Evolutionary conservation across 2,113 vertebrate genomes (phyloP), one percentile per base, ranked within the genome.

Genomic region (Chroicocephalus ridibundus): DNA sequence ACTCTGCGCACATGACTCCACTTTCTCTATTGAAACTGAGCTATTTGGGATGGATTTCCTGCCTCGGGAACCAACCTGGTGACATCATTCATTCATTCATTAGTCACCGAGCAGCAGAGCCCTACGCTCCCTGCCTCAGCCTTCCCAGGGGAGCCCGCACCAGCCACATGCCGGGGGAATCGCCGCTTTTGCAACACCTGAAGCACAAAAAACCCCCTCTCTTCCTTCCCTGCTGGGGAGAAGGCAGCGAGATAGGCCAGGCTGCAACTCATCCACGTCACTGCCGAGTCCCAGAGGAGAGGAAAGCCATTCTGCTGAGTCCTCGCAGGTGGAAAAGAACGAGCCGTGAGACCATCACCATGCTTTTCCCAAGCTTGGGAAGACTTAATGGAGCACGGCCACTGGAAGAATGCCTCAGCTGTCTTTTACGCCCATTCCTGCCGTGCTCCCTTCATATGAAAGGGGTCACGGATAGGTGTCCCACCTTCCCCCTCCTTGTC

Each of bases 61-160:
- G 93, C 87, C 84, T 79, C 61, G 17, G 84, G 82, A 96, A 90
- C 57, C 78, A 82, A 71, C 52, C 66, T 82, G 84, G 52, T 96
- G 95, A 94, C 94, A 94, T 94, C 93, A 95, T 42, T 31, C 88
- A 47, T 88, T 93, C 96, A 91, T 88, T 47, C 66, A 26, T 40
- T 27, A 78, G 64, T 38, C 65, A 49, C 51, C 0, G 20, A 38
- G 64, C 29, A 57, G 86, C 72, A 31, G 51, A 77, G 60, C 95
- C 60, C 77, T 2, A 42, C 5, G 31, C 86, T 57, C 60, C 7
- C 49, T 5, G 81, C 78, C 60, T 70, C 94, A 20, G 91, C 72
- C 60, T 34, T 32, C 52, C 2, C 66, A 3, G 3, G 54, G 34
- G 42, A 85, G 55, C 71, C 66, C 3, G 6, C 12, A 17, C 6